Evolutionary conservation across 2,113 vertebrate genomes (phyloP).

Genomic region (Orcinus orca): DNA sequence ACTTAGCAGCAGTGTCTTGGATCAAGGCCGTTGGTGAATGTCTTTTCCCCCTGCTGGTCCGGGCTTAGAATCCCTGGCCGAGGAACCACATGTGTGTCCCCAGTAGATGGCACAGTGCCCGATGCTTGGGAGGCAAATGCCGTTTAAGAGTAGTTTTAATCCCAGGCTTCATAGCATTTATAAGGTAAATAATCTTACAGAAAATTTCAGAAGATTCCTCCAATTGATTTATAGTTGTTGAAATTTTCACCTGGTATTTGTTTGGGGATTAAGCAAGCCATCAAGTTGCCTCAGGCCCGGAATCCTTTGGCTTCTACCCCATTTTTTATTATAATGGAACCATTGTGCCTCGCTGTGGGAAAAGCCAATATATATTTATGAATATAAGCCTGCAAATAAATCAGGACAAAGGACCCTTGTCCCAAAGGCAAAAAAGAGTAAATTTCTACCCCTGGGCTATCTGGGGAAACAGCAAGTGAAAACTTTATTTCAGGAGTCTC

Average conservation of each 20-base stretch:
- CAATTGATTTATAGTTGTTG: constrained; percentile 57
- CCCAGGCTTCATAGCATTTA: not conserved
- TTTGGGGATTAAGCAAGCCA: not conserved
- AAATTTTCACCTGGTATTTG: not conserved
- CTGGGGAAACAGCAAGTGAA: not conserved
- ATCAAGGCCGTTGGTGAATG: accelerated
- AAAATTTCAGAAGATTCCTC: constrained; percentile 28
- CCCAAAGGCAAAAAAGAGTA: constrained; percentile 33
- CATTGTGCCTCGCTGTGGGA: constrained; percentile 32
- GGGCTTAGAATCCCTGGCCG: not conserved
- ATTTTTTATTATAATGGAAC: constrained; percentile 39
- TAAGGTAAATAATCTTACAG: not conserved
- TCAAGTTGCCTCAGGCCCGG: not conserved
- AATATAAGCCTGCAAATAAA: constrained; percentile 15
- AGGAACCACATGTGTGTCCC: accelerated
- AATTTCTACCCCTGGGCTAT: not conserved
- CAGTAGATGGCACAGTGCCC: not conserved
- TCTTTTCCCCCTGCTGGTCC: not conserved
- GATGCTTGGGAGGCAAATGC: not conserved
- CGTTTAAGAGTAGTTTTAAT: not conserved
- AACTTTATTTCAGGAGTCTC: not conserved
- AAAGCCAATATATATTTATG: constrained; percentile 13
- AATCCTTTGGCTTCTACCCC: not conserved
- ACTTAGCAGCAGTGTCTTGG: accelerated
- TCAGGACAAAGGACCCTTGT: constrained; percentile 54